A percentile compares a stretch with the other conserved stretches of the same genome.
Evolutionary conservation across 2,113 vertebrate species (phyloP).

Genomic region (Eretmochelys imbricata): DNA sequence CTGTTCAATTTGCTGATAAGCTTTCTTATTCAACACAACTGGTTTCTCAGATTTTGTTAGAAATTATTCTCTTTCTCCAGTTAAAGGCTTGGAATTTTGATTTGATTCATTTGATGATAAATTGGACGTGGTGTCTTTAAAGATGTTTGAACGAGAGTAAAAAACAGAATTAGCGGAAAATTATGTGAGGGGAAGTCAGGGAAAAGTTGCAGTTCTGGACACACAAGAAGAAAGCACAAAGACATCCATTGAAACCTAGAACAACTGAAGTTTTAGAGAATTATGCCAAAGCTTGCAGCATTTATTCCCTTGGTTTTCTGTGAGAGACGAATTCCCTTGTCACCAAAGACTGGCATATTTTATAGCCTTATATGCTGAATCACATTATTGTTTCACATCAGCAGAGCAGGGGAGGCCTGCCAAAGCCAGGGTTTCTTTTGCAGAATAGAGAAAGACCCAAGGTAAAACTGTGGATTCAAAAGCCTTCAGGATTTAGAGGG

Average conservation of each 20-base stretch:
- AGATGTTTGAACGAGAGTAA: background rate
- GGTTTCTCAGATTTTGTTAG: background rate
- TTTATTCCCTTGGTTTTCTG: background rate
- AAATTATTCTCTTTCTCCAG: background rate
- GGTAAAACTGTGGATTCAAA: background rate
- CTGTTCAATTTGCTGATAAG: background rate
- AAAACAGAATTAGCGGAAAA: background rate
- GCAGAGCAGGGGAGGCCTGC: background rate
- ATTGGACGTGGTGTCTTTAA: background rate
- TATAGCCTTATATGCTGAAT: background rate
- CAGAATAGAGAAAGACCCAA: background rate
- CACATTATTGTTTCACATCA: background rate
- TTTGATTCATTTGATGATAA: background rate
- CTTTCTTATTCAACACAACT: background rate
- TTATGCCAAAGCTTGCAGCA: background rate
- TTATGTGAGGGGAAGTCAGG: background rate
- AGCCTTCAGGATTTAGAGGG: fast-evolving
- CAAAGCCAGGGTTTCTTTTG: background rate
- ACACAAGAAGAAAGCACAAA: background rate
- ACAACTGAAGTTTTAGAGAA: background rate
- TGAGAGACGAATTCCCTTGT: background rate
- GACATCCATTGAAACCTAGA: background rate
- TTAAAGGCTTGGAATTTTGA: fast-evolving
- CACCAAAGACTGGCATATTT: background rate
- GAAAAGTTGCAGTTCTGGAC: background rate